Evolutionary conservation across 1,140 invertebrate genomes (phyloP), one percentile per base, ranked within the genome.

Genomic region (Oedothorax gibbosus): DNA sequence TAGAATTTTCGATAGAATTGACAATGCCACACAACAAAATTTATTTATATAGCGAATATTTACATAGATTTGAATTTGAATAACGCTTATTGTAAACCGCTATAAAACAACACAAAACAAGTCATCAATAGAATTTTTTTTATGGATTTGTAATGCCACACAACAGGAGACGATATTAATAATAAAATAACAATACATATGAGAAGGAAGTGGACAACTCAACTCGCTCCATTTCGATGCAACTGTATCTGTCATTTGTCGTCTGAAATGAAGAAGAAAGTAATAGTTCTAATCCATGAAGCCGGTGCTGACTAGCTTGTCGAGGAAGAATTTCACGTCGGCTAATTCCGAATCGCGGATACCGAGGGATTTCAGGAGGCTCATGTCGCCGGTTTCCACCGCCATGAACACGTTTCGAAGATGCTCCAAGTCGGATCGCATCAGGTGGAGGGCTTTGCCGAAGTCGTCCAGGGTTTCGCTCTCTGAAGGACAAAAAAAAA

Each of bases 271-370:
- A 35, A 35, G 35, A 35, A 35, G 35, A 35, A 35, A 5, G 54
- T 53, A n/a, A 49, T 66, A 51, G 72, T 20, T 20, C 35, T 85
- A 98, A 92, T 98, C 96, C 88, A 98, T 94, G 91, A 99, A 98
- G 86, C 97, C 97, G 85, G 97, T 99, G 90, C 97, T 97, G 65
- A 98, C 96, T 86, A 99, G 93, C 91, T 98, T 98, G 91, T 98
- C 97, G 85, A 98, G 92, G 92, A 99, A 98, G 92, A 98, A 98
- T 89, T 98, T 97, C 49, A 98, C 96, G 89, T 98, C 97, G n/a
- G 96, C 96, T 51, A 98, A 92, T 89, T 99, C 97, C 0, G 96
- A 97, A 90, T 98, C 96, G 90, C 97, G 97, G 89, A 98, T 97
- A 66, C 97, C 97, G 50, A 98, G 92, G 11, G 96, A 96, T 90